phyloP scores from a whole-genome alignment of 2,113 vertebrate species.

The Psittacula cyanocephala region DNA sequence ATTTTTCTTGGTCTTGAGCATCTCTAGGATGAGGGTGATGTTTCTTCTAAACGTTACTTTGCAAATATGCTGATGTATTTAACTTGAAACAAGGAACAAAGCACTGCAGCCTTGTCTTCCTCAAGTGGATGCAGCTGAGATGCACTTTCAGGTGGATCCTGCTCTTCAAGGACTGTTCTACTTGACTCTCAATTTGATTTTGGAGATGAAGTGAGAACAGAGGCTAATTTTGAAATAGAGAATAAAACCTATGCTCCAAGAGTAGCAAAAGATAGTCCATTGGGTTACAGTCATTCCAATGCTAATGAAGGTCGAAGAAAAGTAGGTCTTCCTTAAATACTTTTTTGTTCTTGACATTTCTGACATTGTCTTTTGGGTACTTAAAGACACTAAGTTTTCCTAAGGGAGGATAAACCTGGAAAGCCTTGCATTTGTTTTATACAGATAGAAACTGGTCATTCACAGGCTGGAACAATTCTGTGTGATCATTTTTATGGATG shows the following conservation, averaged over 20 bases:
- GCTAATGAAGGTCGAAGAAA: not conserved
- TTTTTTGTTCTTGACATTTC: not conserved
- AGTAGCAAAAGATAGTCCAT: not conserved
- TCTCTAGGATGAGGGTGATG: not conserved
- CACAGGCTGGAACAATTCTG: not conserved
- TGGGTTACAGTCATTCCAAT: not conserved
- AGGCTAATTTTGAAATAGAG: not conserved
- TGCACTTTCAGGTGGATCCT: not conserved
- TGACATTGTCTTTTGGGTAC: not conserved
- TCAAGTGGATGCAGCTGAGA: not conserved
- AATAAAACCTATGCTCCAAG: not conserved
- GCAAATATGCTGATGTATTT: not conserved
- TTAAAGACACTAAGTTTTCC: not conserved
- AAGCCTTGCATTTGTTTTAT: not conserved
- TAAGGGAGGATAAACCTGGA: not conserved
- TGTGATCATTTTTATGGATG: not conserved
- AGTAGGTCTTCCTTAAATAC: not conserved
- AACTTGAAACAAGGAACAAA: not conserved
- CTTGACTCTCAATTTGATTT: not conserved
- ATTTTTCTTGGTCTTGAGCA: not conserved
- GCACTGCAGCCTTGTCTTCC: not conserved
- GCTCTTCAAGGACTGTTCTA: not conserved
- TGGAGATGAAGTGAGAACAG: not conserved
- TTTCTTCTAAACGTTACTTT: not conserved
- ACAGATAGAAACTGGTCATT: not conserved